phyloP scores from a whole-genome alignment of 1,140 invertebrate genomes.

The Bursaphelenchus mucronatus region DNA sequence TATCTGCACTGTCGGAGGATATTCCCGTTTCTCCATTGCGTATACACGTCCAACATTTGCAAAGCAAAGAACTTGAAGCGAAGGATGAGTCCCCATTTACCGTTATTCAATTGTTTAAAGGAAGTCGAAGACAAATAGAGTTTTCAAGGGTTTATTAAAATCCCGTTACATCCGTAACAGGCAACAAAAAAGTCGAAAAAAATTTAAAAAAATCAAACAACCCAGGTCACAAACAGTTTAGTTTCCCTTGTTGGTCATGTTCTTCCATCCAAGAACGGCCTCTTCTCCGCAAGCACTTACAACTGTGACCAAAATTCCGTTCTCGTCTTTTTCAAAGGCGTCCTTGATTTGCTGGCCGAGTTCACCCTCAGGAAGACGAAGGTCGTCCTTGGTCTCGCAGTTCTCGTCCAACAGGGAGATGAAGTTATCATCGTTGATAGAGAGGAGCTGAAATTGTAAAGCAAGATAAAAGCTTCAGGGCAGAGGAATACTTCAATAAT shows the following conservation, averaged over 20 bases:
- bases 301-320: conserved; percentile 48
- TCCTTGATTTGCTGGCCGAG: conserved; percentile 53
- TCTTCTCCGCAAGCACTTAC: conserved; percentile 57
- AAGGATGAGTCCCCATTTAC: conserved; percentile 4
- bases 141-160: too few species aligned
- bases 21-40: too few species aligned
- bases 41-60: too few species aligned
- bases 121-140: not conserved
- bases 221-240: conserved; percentile 21
- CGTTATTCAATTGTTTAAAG: conserved; percentile 10
- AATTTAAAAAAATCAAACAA: conserved; percentile 22
- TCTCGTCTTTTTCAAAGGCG: conserved; percentile 59
- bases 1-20: too few species aligned
- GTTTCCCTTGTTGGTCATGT: conserved; percentile 48
- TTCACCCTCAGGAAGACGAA: conserved; percentile 51
- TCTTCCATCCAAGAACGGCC: conserved; percentile 54
- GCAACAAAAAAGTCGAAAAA: conserved; percentile 9
- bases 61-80: not conserved
- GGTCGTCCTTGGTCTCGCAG: conserved; percentile 56
- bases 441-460: conserved; percentile 45
- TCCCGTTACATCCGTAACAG: not conserved
- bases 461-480: not conserved
- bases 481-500: not conserved
- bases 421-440: conserved; percentile 57
- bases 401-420: conserved; percentile 54